Evolutionary conservation across 2,113 vertebrate genomes (phyloP).

Genomic region (Platycercus adscitus): DNA sequence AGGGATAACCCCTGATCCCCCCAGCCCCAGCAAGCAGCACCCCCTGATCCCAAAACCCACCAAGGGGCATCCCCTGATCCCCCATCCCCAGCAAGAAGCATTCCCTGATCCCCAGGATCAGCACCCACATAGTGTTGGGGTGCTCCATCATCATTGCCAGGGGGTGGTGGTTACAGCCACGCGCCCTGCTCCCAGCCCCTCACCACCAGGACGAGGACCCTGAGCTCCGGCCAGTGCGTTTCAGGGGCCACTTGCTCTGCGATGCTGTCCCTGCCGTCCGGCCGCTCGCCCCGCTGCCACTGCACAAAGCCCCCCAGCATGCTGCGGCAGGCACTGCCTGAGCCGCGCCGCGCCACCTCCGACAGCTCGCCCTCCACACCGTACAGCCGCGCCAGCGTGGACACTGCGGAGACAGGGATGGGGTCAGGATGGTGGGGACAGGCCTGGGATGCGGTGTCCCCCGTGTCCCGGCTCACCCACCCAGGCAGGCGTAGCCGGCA

Average conservation of each 20-base stretch:
- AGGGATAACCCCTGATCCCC: too few species aligned
- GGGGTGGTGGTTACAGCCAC: rapidly evolving
- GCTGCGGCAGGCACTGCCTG: slow-evolving; percentile 93
- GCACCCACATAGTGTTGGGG: not conserved
- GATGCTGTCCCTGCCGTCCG: slow-evolving; percentile 89
- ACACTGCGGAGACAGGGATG: slow-evolving; percentile 70
- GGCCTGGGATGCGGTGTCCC: not conserved
- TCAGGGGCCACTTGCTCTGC: slow-evolving; percentile 89
- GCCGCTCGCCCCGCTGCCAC: slow-evolving; percentile 86
- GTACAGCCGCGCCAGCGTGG: slow-evolving; percentile 82
- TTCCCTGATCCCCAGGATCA: rapidly evolving
- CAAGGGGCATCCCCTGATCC: too few species aligned
- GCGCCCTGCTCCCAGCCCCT: not conserved
- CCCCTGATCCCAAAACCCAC: too few species aligned
- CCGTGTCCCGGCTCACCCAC: slow-evolving; percentile 62
- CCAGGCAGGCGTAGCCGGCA: slow-evolving; percentile 92
- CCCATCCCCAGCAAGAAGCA: not conserved
- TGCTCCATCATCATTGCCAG: not conserved
- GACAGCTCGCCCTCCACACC: slow-evolving; percentile 88
- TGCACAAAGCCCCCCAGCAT: slow-evolving; percentile 93
- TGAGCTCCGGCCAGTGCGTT: slow-evolving; percentile 90
- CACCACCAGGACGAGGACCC: slow-evolving; percentile 91
- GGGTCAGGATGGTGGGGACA: not conserved
- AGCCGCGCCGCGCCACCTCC: slow-evolving; percentile 89
- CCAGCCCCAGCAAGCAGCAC: too few species aligned